Evolutionary conservation across 2,797 vertebrate genomes (phyloP).

Genomic region (Sternarchorhynchus goeldii): DNA sequence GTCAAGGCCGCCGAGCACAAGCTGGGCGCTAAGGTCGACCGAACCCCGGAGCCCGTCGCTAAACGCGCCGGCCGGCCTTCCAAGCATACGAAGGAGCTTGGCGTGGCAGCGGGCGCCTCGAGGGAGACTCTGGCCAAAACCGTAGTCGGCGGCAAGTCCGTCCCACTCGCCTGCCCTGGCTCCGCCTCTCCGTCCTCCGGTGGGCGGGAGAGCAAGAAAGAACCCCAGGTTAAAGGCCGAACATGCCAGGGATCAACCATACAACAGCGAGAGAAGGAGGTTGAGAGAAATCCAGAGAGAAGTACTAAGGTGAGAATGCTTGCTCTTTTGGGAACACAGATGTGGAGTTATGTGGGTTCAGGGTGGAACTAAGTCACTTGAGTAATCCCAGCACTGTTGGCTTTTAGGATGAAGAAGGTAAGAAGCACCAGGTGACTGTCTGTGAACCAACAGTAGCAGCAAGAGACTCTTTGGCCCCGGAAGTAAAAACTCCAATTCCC

Average conservation of each 20-base stretch:
- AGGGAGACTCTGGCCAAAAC: conserved; percentile 54
- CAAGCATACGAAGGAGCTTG: conserved; percentile 55
- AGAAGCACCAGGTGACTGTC: conserved; percentile 49
- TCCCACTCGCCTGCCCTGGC: conserved; percentile 27
- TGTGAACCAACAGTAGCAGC: conserved; percentile 37
- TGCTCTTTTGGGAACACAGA: background rate
- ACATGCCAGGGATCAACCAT: conserved; percentile 2
- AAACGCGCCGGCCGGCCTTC: conserved; percentile 57
- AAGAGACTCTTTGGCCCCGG: conserved; percentile 41
- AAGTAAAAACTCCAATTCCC: conserved; percentile 41
- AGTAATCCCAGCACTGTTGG: background rate
- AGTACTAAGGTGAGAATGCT: conserved; percentile 66
- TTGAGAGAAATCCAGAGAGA: conserved; percentile 38
- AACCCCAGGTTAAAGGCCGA: conserved; percentile 50
- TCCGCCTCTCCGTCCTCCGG: conserved; percentile 49
- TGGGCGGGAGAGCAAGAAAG: conserved; percentile 54
- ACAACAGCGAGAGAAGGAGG: conserved; percentile 12
- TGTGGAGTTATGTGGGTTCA: background rate
- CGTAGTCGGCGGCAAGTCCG: conserved; percentile 47
- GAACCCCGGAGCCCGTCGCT: conserved; percentile 56
- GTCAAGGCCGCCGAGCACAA: conserved; percentile 44
- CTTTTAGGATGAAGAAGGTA: conserved; percentile 59
- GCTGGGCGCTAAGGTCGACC: conserved; percentile 65
- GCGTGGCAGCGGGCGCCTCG: conserved; percentile 20
- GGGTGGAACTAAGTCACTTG: background rate